phyloP scores from a whole-genome alignment of 2,113 vertebrate species.

The Dicaeum eximium region DNA sequence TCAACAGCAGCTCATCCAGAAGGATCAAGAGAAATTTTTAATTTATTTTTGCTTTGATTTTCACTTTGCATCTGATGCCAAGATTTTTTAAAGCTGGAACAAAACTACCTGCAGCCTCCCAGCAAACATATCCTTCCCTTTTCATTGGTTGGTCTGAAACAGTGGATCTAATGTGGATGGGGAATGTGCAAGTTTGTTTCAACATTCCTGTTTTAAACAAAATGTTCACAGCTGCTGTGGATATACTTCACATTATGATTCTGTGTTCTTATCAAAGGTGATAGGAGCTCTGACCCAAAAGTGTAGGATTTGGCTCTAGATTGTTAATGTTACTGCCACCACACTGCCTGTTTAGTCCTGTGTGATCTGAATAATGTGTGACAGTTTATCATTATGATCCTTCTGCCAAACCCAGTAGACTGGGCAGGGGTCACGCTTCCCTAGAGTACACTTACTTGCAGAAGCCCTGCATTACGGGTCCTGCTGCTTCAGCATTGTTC shows the following conservation, averaged over 20 bases:
- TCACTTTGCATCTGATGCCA: neutral
- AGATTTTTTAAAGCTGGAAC: neutral
- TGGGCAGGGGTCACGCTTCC: neutral
- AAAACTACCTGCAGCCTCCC: neutral
- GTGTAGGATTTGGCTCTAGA: neutral
- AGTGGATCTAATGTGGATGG: neutral
- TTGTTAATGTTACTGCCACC: neutral
- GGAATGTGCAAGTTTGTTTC: neutral
- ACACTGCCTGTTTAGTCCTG: neutral
- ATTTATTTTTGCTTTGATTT: neutral
- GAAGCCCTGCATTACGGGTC: fast-evolving
- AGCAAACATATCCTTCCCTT: neutral
- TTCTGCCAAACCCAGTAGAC: neutral
- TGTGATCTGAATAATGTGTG: neutral
- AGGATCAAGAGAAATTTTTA: neutral
- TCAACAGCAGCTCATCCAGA: neutral
- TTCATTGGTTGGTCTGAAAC: neutral
- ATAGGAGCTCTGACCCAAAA: neutral
- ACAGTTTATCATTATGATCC: neutral
- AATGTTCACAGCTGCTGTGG: neutral
- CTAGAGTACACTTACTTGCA: neutral
- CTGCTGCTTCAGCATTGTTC: neutral
- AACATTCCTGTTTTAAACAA: neutral
- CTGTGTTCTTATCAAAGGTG: neutral
- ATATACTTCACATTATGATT: neutral